Base-by-base conservation (phyloP, 2,113 vertebrate species). In the Castor canadensis region DNA sequence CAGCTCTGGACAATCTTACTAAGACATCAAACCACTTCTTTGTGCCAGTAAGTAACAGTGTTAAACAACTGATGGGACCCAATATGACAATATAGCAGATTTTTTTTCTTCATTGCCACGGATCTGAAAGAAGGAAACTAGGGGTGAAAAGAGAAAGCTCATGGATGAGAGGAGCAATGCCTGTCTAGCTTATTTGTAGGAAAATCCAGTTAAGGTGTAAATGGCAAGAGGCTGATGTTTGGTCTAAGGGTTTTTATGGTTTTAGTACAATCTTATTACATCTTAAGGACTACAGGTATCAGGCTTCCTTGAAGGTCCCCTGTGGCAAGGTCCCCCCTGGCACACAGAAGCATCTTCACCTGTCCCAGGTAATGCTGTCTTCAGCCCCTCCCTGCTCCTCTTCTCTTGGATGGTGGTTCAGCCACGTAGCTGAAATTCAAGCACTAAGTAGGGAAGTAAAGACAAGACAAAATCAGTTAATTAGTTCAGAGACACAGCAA, bases 401-500 rank as follows among this genome's bases (percentile, higher is more conserved):
- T 40, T 22, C 69, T 94, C 89, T 32, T 49, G 89, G 88, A 67
- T 20, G 81, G 58, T 69, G 11, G 32, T 89, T 95, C 71, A 69
- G 72, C 1, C 35, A 49, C 5, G 54, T 49, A 69, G 75, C 97
- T 98, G 96, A 67, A 91, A 67, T 43, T 49, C 96, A 97, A 95
- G 91, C 45, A 26, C 62, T 93, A 54, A 60, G 75, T 45, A 58
- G 69, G 97, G 0, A 96, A 24, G 93, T 43, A 87, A 82, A 97
- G 92, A 98, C 2, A 96, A 97, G 32, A 97, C 3, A 95, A 95
- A 94, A 91, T 54, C 1, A 20, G 87, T 97, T 94, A 69, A 80
- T 90, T 94, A 92, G 82, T 79, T 56, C 54, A 13, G 62, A 89
- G 89, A 38, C 0, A 0, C 17, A 3, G 47, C 86, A 20, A 64